Conservation (phyloP, 1,140 invertebrate species). For the Phymorhynchus buccinoides region DNA sequence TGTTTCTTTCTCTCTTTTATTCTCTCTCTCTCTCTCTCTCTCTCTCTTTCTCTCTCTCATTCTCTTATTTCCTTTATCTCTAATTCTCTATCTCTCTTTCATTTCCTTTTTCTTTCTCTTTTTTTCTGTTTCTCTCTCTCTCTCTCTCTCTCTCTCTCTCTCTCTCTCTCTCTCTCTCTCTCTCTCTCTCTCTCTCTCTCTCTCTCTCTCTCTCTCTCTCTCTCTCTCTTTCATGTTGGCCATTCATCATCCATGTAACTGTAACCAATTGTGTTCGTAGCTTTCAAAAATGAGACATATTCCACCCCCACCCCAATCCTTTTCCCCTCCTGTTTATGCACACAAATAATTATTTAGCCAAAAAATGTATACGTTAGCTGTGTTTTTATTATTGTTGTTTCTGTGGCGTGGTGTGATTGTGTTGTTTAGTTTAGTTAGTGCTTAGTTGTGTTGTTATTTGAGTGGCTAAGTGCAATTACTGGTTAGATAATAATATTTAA, state of each 20-base stretch:
- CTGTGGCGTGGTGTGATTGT: background rate
- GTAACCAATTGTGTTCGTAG: background rate
- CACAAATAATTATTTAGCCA: too few relatives aligned
- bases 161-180: background rate
- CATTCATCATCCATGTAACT: slow-evolving; percentile 14
- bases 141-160: background rate
- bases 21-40: slow-evolving; percentile 16
- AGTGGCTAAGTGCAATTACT: too few relatives aligned
- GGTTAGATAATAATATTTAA: too few relatives aligned
- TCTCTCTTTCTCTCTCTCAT: background rate
- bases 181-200: slow-evolving; percentile 18
- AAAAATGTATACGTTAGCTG: too few relatives aligned
- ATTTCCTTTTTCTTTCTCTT: slow-evolving; percentile 4
- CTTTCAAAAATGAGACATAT: too few relatives aligned
- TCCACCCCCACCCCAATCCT: too few relatives aligned
- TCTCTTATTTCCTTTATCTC: too few relatives aligned
- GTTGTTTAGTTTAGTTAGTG: background rate
- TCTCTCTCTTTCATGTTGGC: background rate
- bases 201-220: slow-evolving; percentile 30
- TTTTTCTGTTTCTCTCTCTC: background rate
- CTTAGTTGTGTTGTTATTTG: too few relatives aligned
- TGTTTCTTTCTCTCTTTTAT: slow-evolving; percentile 1
- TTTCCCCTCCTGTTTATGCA: too few relatives aligned
- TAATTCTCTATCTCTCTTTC: too few relatives aligned
- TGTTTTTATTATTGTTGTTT: too few relatives aligned